Base-by-base conservation (phyloP, 2,888 invertebrate species). In the Drosophila nigricruria region DNA sequence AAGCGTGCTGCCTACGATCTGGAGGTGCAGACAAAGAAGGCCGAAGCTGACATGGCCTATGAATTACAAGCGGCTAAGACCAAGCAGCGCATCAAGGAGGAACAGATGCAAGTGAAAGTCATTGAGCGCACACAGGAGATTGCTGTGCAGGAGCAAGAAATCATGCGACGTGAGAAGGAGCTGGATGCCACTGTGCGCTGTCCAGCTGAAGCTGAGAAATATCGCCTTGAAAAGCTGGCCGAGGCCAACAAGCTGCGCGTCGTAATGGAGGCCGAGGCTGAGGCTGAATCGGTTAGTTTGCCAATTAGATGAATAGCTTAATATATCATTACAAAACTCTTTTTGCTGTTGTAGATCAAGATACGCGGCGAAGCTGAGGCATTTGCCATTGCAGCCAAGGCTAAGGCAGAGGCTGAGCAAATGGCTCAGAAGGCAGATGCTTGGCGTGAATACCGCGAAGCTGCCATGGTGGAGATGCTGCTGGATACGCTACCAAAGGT, bases 361-460 rank as follows among this genome's bases (percentile, higher is more conserved):
- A 95, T 98, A 71, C 96, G 96, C 76, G 97, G 97, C 47, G 97
- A 97, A 94, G 97, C 96, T 77, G 98, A 96, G 93, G 98, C 99
- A 0, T 98, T 95, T 92, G 98, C 99, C 27, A 97, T 99, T 90
- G 96, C 97, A 88, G 98, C 97, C 0, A 98, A 98, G 93, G 99
- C 98, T 0, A 97, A 95, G 81, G 99, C 99, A 2, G 99, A 99
- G 91, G 98, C 98, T 0, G 98, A 98, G 92, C 98, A 98, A 93
- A 98, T 99, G 97, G 95, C 97, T 1, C 97, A 97, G 94, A 99
- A 99, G 91, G 99, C 98, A 0, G 98, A 98, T 86, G 99, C 99
- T 18, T 99, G 97, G 96, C 97, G 96, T 91, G 98, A 98, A 91
- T 99, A 99, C 93, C 97, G 98, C 80, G 97, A 97, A 58, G 98